Base-by-base conservation (phyloP, 2,113 vertebrate species). In the Boulengeromyrus knoepffleri region DNA sequence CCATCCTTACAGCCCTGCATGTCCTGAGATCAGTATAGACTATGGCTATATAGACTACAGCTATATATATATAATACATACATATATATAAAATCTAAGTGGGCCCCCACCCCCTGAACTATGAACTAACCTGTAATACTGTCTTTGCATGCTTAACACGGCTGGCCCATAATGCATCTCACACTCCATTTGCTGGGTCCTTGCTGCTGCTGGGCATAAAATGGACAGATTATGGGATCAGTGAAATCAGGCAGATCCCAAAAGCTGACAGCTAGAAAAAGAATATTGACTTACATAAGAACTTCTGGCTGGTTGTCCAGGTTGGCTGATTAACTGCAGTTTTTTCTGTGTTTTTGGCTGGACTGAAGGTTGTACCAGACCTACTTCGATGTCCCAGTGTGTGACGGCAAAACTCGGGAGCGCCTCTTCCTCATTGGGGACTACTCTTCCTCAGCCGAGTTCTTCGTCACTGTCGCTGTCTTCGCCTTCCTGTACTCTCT, bases 401-500 rank as follows among this genome's bases (percentile, higher is more conserved):
- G 99, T 27, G 97, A 98, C 93, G 97, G 96, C 53, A 97, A 96
- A 92, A 96, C 91, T 47, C 95, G 93, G 90, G 97, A 99, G 93
- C 96, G 92, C 0, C 96, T 99, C 31, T 97, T 97, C 77, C 96
- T 99, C 93, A 95, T 94, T 39, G 99, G 99, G 1, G 99, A 99
- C 94, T 99, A 97, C 93, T 99, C 99, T 0, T 99, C 98, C n/a
- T 99, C 98, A 0, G 98, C 98, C 0, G 98, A 99, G 93, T 99
- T 99, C 96, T 99, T 99, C 0, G 98, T 99, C 94, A 99, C 99
- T 12, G 97, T 99, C 0, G 97, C 98, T 0, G 99, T 99, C 93
- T 99, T 99, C 0, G 97, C 99, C 91, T 99, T 99, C 94, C 96
- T 99, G 89, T 99, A 99, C 94, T 99, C 99, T 0, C 94, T 99